Evolutionary conservation across 2,113 vertebrate genomes (phyloP).

Genomic region (Pristiophorus japonicus): DNA sequence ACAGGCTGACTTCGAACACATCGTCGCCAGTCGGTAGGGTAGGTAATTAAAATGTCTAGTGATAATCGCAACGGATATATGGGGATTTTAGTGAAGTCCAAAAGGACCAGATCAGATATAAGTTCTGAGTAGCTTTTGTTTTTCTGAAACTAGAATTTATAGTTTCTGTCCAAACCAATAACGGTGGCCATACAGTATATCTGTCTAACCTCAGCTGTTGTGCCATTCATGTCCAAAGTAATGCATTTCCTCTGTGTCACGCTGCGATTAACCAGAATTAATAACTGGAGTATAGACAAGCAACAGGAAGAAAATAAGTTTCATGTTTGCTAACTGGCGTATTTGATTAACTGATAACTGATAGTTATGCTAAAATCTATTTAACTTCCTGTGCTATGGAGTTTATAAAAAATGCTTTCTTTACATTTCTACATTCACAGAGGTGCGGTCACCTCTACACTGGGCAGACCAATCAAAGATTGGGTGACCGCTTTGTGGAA

Average conservation of each 20-base stretch:
- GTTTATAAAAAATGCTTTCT: background rate
- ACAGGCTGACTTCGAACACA: background rate
- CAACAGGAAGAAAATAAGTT: background rate
- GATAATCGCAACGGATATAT: slow-evolving; percentile 24
- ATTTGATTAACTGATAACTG: background rate
- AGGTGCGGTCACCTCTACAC: no score
- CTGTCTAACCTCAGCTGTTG: background rate
- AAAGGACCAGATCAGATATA: background rate
- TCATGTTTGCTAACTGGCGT: background rate
- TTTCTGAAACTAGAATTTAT: slow-evolving; percentile 11
- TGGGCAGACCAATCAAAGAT: no score
- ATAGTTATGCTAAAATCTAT: background rate
- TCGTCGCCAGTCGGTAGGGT: background rate
- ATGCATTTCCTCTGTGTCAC: background rate
- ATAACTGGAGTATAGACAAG: background rate
- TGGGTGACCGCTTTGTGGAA: no score
- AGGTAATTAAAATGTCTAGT: background rate
- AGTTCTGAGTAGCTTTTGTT: background rate
- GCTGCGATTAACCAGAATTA: background rate
- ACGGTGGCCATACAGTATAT: background rate
- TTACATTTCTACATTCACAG: background rate
- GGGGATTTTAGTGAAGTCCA: background rate
- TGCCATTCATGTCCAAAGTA: background rate
- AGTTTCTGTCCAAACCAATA: background rate
- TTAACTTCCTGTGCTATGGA: background rate